Conservation (phyloP, 1,140 invertebrate species). For the Goniozus legneri region DNA sequence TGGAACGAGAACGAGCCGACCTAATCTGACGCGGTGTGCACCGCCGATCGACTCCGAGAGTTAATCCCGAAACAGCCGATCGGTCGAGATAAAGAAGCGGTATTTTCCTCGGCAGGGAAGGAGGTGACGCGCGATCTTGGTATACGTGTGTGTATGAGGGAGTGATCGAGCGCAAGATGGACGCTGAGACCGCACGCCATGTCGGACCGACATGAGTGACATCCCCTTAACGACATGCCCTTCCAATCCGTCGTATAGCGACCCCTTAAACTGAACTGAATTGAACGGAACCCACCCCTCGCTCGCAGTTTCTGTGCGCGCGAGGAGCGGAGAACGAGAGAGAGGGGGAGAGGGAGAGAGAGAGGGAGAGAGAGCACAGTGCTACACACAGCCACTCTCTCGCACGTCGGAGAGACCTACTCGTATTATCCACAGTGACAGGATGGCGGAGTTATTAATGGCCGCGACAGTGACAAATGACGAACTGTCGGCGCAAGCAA, state of each 20-base stretch:
- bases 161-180: conserved; percentile 34
- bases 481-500: conserved; percentile 57
- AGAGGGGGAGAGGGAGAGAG: no score
- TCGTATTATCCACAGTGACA: conserved; percentile 57
- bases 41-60: conserved; percentile 4
- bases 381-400: conserved; percentile 35
- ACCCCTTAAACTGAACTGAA: conserved; percentile 50
- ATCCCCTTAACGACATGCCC: conserved; percentile 46
- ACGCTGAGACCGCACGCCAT: conserved; percentile 42
- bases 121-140: neutral
- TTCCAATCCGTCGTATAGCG: conserved; percentile 46
- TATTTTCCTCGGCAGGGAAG: conserved; percentile 11
- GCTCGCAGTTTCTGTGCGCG: no score
- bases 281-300: conserved; percentile 51
- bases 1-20: no score
- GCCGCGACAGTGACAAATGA: conserved; percentile 56
- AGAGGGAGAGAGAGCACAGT: no score
- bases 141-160: neutral
- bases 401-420: conserved; percentile 46
- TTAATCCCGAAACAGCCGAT: neutral
- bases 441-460: conserved; percentile 56
- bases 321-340: no score
- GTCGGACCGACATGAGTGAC: conserved; percentile 49
- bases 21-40: no score
- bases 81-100: neutral